A percentile compares a stretch with the other conserved stretches of the same genome.
phyloP scores from a whole-genome alignment of 2,888 invertebrate genomes.

The Encarsia formosa region DNA sequence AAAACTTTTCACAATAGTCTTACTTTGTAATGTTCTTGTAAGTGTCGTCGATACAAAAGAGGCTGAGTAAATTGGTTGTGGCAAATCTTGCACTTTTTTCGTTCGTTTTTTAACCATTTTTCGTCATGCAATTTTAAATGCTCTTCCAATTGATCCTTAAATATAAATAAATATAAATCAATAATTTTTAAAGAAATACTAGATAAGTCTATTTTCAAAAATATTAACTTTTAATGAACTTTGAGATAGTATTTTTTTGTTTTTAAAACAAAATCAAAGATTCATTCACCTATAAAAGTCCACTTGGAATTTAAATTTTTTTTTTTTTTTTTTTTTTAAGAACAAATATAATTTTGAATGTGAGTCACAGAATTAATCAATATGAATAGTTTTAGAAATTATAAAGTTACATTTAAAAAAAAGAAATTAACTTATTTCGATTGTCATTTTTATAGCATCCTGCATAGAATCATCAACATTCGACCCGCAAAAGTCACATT shows the following conservation, averaged over 20 bases:
- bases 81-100: slow-evolving; percentile 58
- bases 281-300: too few species aligned
- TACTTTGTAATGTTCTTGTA: slow-evolving; percentile 58
- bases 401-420: too few species aligned
- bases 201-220: not conserved
- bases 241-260: too few species aligned
- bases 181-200: too few species aligned
- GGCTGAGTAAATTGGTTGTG: slow-evolving; percentile 54
- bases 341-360: too few species aligned
- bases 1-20: slow-evolving; percentile 32
- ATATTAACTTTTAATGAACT: too few species aligned
- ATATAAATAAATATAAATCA: slow-evolving; percentile 8
- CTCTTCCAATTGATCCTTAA: slow-evolving; percentile 44
- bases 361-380: too few species aligned
- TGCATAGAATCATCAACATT: too few species aligned
- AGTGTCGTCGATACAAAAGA: slow-evolving; percentile 53
- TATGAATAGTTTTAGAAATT: too few species aligned
- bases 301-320: too few species aligned
- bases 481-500: too few species aligned
- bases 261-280: too few species aligned
- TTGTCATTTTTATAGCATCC: not conserved
- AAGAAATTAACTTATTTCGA: not conserved
- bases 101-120: slow-evolving; percentile 44
- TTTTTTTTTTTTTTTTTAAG: not conserved
- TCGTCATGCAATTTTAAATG: slow-evolving; percentile 47